A percentile compares a stretch with the other conserved stretches of the same genome.
Conservation (phyloP, 2,888 invertebrate species). For the Papilio demoleus region DNA sequence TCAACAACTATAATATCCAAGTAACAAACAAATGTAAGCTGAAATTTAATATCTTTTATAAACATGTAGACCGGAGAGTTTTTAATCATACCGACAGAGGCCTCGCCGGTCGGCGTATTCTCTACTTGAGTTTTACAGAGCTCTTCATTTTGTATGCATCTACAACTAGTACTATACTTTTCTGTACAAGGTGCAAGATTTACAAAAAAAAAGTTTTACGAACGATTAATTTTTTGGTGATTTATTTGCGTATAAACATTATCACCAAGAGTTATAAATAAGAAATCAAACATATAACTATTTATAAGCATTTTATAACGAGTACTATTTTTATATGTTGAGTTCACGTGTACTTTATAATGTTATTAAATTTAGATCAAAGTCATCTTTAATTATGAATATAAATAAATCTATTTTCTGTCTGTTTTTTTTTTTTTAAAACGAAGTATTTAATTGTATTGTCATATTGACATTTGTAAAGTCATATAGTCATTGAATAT, state of each 20-base stretch:
- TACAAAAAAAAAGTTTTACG: neutral
- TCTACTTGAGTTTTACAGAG: constrained; percentile 12
- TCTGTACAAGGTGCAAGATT: constrained; percentile 5
- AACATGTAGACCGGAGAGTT: constrained; percentile 9
- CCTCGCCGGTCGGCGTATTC: neutral
- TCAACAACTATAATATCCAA: neutral
- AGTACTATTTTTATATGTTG: no score
- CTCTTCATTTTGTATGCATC: constrained; percentile 21
- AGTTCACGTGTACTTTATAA: no score
- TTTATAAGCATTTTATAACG: no score
- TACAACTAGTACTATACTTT: constrained; percentile 11
- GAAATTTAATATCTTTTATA: constrained; percentile 2
- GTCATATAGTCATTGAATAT: neutral
- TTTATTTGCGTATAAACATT: neutral
- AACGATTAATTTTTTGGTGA: neutral
- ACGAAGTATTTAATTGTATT: no score
- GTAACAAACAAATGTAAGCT: neutral
- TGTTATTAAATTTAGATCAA: no score
- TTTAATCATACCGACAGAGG: constrained; percentile 32
- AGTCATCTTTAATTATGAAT: neutral
- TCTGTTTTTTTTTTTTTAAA: no score
- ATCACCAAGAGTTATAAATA: neutral
- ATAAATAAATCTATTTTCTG: neutral
- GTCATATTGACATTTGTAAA: neutral
- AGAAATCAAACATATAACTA: neutral